These are phyloP conservation scores for Sinelater perroti DNA, from an alignment of 2,888 invertebrate genomes.

Conservation along the genomic window DNA sequence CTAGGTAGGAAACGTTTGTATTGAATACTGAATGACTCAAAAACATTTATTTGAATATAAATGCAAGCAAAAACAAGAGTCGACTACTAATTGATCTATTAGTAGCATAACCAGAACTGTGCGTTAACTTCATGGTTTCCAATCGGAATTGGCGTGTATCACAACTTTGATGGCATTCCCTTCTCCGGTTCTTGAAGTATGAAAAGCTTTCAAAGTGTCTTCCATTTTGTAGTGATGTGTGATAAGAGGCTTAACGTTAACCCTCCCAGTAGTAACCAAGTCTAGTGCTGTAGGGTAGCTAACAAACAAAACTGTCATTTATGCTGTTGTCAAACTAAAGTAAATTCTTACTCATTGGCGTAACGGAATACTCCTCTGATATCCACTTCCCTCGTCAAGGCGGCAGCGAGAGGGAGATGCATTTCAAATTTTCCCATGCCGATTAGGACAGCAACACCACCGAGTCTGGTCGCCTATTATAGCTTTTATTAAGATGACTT, in stretches of 20 bases:
- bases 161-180: constrained; percentile 84
- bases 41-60: too few relatives aligned
- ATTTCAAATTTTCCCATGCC: constrained; percentile 86
- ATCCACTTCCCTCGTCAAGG: constrained; percentile 87
- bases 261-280: constrained; percentile 75
- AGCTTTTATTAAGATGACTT: background rate
- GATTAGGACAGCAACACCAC: constrained; percentile 86
- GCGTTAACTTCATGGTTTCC: constrained; percentile 15
- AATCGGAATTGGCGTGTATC: constrained; percentile 68
- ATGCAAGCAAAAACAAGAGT: too few relatives aligned
- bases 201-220: constrained; percentile 80
- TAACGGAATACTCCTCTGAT: constrained; percentile 94
- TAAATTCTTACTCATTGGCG: constrained; percentile 73
- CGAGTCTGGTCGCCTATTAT: constrained; percentile 81
- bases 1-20: too few relatives aligned
- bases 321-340: background rate
- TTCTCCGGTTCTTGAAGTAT: constrained; percentile 74
- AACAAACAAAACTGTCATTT: too few relatives aligned
- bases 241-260: constrained; percentile 79
- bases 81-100: too few relatives aligned
- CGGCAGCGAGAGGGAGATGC: constrained; percentile 82
- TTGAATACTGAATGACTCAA: too few relatives aligned
- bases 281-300: constrained; percentile 80
- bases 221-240: constrained; percentile 80
- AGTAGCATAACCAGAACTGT: too few relatives aligned